These are phyloP conservation scores for Protonemura montana DNA, from an alignment of 2,888 invertebrate genomes.

Conservation along the genomic window DNA sequence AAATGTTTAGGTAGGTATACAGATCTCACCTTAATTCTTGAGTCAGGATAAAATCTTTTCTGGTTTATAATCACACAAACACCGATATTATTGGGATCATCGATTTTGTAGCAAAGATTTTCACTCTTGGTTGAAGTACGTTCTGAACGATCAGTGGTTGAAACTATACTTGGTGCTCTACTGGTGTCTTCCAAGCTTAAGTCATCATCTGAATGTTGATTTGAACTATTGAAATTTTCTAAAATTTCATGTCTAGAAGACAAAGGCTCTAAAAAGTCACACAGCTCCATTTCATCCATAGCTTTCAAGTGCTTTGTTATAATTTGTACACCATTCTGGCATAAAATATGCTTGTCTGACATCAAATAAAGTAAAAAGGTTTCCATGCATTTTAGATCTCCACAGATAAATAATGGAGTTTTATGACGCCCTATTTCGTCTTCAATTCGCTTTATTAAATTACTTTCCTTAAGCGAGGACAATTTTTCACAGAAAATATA, in stretches of 20 bases:
- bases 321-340: constrained; percentile 48
- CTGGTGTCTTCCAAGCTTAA: background rate
- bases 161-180: background rate
- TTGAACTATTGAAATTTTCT: background rate
- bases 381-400: constrained; percentile 54
- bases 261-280: constrained; percentile 38
- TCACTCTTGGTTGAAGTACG: constrained; percentile 46
- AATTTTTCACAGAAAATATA: constrained; percentile 61
- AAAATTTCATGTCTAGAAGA: background rate
- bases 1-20: too few relatives aligned
- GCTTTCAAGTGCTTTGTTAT: constrained; percentile 37
- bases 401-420: constrained; percentile 50
- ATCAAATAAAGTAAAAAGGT: constrained; percentile 56
- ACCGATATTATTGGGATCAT: constrained; percentile 54
- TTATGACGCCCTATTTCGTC: constrained; percentile 51
- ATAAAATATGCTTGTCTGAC: constrained; percentile 52
- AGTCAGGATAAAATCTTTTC: constrained; percentile 48
- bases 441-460: constrained; percentile 51
- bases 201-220: constrained; percentile 12
- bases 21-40: too few relatives aligned
- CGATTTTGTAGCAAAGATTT: constrained; percentile 53
- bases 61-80: constrained; percentile 60
- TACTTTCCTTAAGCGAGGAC: constrained; percentile 54
- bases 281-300: constrained; percentile 34
- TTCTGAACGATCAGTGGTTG: background rate